Percentiles rank a stretch among this genome's conserved stretches.
These are phyloP conservation scores for Pomatorhinus ruficollis DNA, from an alignment of 2,113 vertebrate species.

Conservation along the genomic window DNA sequence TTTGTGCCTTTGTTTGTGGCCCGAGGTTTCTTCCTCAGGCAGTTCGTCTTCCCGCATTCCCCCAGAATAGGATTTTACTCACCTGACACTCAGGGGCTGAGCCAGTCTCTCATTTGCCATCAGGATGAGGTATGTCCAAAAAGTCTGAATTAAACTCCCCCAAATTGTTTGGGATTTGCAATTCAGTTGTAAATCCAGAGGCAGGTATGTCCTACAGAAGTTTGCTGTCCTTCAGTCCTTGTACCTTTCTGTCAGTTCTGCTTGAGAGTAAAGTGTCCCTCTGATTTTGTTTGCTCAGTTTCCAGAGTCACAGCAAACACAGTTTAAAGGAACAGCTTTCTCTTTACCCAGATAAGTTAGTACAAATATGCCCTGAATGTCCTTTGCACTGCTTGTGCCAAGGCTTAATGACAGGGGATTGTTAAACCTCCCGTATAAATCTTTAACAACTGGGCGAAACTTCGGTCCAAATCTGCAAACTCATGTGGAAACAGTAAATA, in stretches of 20 bases:
- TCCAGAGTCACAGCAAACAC: conserved; percentile 70
- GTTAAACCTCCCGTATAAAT: conserved; percentile 28
- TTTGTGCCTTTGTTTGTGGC: neutral
- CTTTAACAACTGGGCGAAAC: conserved; percentile 51
- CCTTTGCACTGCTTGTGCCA: conserved; percentile 57
- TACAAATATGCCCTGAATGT: conserved; percentile 44
- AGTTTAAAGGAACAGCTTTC: conserved; percentile 66
- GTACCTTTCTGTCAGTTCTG: conserved; percentile 1
- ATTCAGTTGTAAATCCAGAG: neutral
- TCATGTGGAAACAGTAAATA: conserved; percentile 3
- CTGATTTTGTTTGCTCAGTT: conserved; percentile 61
- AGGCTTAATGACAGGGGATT: conserved; percentile 53
- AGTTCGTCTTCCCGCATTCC: neutral
- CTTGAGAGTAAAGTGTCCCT: conserved; percentile 15
- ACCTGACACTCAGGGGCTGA: conserved; percentile 46
- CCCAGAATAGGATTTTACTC: conserved; percentile 31
- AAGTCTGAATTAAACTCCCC: neutral
- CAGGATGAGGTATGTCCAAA: neutral
- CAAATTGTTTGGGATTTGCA: neutral
- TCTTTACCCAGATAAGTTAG: conserved; percentile 59
- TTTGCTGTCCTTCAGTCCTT: conserved; percentile 54
- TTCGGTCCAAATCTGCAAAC: neutral
- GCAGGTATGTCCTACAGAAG: neutral
- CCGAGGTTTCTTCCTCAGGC: neutral
- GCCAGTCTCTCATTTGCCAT: neutral